These are phyloP conservation scores for Apis cerana DNA, from an alignment of 1,140 invertebrate genomes.

Conservation along the genomic window DNA sequence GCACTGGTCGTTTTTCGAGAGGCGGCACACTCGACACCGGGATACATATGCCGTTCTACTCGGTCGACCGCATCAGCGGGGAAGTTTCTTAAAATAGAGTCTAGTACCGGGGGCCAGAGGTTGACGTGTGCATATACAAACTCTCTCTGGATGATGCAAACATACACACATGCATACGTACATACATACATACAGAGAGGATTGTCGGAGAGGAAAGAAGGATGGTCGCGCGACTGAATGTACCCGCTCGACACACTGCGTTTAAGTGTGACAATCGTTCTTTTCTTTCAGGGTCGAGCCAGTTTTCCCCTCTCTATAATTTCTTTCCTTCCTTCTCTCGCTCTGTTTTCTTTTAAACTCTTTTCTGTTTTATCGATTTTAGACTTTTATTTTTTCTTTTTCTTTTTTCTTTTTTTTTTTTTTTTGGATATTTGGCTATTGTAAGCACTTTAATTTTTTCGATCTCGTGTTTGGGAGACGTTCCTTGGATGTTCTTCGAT, in stretches of 20 bases:
- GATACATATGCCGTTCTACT: conserved; percentile 58
- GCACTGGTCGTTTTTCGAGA: conserved; percentile 67
- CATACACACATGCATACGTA: neutral
- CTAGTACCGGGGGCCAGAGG: conserved; percentile 64
- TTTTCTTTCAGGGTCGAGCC: conserved; percentile 28
- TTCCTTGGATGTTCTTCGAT: no score
- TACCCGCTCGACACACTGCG: neutral
- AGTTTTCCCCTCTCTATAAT: neutral
- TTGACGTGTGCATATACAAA: conserved; percentile 55
- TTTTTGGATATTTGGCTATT: no score
- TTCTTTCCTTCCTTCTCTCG: neutral
- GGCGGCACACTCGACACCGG: conserved; percentile 55
- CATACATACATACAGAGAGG: conserved; percentile 1
- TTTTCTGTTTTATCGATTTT: no score
- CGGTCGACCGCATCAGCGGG: conserved; percentile 66
- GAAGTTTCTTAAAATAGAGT: conserved; percentile 76
- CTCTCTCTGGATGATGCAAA: neutral
- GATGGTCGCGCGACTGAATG: conserved; percentile 15
- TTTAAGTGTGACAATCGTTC: conserved; percentile 45
- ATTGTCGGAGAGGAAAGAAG: neutral
- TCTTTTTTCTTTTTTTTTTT: no score
- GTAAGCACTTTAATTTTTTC: no score
- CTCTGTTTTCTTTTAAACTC: neutral
- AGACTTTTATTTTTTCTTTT: no score
- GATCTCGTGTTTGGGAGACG: no score